Evolutionary conservation across 2,797 vertebrate species (phyloP).

Genomic region (Tauraco hartlaubi): DNA sequence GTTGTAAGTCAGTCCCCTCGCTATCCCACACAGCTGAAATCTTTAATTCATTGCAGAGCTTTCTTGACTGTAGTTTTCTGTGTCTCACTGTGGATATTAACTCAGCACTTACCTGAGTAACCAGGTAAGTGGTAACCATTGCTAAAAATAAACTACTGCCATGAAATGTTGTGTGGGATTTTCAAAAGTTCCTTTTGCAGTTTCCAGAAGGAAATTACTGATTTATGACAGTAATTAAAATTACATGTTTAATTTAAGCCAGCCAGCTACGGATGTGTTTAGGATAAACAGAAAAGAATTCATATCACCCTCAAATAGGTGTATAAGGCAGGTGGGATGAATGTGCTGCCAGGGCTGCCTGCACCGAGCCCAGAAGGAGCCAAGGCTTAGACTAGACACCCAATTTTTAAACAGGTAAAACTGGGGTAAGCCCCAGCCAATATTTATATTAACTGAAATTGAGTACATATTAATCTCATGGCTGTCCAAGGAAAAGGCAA

Average conservation of each 20-base stretch:
- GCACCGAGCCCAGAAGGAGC: not conserved
- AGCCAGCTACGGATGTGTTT: not conserved
- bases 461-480: not conserved
- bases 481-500: too few species aligned
- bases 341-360: not conserved
- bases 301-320: not conserved
- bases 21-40: not conserved
- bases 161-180: not conserved
- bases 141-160: not conserved
- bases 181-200: not conserved
- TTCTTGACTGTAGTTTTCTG: not conserved
- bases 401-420: not conserved
- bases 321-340: not conserved
- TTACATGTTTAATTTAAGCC: not conserved
- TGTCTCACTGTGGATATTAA: not conserved
- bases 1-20: not conserved
- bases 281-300: not conserved
- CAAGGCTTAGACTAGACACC: not conserved
- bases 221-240: constrained; percentile 34
- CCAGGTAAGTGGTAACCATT: too few species aligned
- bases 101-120: not conserved
- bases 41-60: not conserved
- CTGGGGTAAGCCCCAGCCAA: not conserved
- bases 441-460: not conserved
- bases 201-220: not conserved